Percentiles rank a stretch among this genome's conserved stretches.
Conservation (phyloP, 2,888 invertebrate genomes). For the Orthonychiurus folsomi region DNA sequence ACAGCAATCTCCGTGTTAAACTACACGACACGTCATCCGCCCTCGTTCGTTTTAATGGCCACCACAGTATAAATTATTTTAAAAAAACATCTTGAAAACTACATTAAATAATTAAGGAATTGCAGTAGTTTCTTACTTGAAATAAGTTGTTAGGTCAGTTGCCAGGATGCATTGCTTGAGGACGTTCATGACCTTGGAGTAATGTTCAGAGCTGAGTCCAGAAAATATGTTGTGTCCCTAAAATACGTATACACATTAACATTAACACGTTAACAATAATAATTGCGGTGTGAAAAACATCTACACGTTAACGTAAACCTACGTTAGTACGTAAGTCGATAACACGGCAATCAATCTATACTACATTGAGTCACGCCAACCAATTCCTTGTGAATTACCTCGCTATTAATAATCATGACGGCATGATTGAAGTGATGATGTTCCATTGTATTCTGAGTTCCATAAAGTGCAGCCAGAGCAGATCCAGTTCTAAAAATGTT, state of each 20-base stretch:
- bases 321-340: too few species aligned
- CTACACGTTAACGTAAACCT: too few species aligned
- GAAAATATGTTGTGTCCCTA: constrained; percentile 50
- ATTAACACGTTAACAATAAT: background rate
- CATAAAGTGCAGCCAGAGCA: constrained; percentile 49
- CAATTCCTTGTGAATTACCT: constrained; percentile 42
- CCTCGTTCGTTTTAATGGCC: too few species aligned
- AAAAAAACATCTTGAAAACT: too few species aligned
- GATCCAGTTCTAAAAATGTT: constrained; percentile 46
- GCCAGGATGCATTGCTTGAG: constrained; percentile 50
- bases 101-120: too few species aligned
- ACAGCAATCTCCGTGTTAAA: too few species aligned
- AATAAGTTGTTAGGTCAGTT: constrained; percentile 49
- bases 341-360: background rate
- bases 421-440: constrained; percentile 58
- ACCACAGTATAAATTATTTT: too few species aligned
- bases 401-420: constrained; percentile 52
- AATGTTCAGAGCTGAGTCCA: constrained; percentile 47
- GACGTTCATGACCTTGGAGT: constrained; percentile 48
- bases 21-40: too few species aligned
- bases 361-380: background rate
- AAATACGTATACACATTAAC: background rate
- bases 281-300: constrained; percentile 9
- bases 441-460: constrained; percentile 56
- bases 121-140: too few species aligned